Evolutionary conservation across 2,113 vertebrate genomes (phyloP).

Genomic region (Eurypyga helias): DNA sequence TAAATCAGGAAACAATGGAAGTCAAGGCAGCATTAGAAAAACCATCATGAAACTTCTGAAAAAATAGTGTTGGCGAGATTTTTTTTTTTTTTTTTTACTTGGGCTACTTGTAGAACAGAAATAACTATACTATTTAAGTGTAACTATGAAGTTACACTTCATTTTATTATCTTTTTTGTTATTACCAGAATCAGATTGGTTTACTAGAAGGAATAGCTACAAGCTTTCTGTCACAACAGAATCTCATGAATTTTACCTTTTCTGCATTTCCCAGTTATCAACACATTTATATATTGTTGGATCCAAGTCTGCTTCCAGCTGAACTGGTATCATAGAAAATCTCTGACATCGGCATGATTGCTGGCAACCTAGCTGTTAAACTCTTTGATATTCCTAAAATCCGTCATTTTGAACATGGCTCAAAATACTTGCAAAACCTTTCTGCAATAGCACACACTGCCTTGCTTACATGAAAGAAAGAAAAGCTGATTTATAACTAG

Average conservation of each 20-base stretch:
- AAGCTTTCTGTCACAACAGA: background rate
- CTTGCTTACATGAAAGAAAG: background rate
- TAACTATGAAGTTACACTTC: background rate
- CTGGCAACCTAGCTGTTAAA: background rate
- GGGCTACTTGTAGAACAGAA: background rate
- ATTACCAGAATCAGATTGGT: background rate
- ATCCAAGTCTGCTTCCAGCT: background rate
- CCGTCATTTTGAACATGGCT: background rate
- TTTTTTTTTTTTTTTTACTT: background rate
- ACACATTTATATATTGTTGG: background rate
- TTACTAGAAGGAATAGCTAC: background rate
- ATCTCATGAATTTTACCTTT: background rate
- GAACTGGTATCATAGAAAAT: background rate
- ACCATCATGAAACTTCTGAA: background rate
- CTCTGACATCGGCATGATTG: background rate
- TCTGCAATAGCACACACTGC: background rate
- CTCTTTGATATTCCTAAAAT: background rate
- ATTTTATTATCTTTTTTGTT: background rate
- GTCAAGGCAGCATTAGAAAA: background rate
- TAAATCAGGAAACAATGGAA: background rate
- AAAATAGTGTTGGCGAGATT: fast-evolving
- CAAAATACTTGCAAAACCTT: background rate
- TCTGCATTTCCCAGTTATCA: background rate
- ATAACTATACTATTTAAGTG: background rate
- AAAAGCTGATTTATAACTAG: background rate